Conservation (phyloP, 2,113 vertebrate genomes). For the Ceyx cyanopectus region DNA sequence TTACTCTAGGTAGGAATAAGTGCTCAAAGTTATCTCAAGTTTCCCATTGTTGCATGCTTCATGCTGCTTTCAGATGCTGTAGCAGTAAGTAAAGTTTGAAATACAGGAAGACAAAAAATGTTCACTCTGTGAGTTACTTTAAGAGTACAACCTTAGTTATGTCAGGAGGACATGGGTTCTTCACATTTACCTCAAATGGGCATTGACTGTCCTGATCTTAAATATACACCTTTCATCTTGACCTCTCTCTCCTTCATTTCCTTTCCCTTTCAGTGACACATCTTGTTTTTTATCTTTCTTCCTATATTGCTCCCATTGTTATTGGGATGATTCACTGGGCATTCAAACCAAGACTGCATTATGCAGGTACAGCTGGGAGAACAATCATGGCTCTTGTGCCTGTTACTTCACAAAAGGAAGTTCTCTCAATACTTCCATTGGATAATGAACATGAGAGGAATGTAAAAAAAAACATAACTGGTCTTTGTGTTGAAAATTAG, state of each 20-base stretch:
- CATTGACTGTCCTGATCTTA: not conserved
- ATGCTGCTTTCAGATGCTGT: not conserved
- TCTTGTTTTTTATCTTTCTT: not conserved
- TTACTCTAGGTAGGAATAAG: not conserved
- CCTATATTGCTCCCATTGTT: not conserved
- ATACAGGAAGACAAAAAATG: not conserved
- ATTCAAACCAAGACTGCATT: not conserved
- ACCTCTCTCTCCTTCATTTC: not conserved
- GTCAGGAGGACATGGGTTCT: not conserved
- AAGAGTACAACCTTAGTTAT: not conserved
- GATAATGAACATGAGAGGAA: not conserved
- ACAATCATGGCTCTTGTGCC: fast-evolving
- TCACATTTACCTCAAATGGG: not conserved
- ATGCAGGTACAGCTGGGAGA: not conserved
- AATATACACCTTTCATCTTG: not conserved
- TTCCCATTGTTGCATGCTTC: not conserved
- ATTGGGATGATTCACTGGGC: not conserved
- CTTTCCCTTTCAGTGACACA: not conserved
- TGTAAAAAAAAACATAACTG: not conserved
- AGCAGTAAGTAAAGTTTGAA: not conserved
- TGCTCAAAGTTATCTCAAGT: not conserved
- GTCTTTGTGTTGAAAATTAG: not conserved
- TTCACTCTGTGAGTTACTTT: not conserved
- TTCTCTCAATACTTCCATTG: not conserved
- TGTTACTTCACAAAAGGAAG: not conserved